Conservation (phyloP, 2,113 vertebrate species). For the Siniperca knerii region DNA sequence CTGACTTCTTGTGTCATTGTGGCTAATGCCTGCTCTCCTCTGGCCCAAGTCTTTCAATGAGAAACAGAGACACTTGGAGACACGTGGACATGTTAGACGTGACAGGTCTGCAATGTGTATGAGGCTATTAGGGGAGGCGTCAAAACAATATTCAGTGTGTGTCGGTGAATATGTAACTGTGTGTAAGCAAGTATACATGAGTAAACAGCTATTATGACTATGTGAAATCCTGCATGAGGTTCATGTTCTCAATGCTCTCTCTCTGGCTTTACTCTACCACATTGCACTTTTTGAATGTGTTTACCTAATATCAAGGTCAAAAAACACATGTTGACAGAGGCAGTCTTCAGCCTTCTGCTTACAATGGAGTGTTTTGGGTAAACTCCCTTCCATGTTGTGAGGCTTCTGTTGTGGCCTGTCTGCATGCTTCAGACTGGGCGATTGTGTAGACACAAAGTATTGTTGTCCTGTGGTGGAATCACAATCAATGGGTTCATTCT, state of each 20-base stretch:
- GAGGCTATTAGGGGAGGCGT: neutral
- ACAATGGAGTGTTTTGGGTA: slow-evolving; percentile 36
- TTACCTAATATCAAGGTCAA: slow-evolving; percentile 31
- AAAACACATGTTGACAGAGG: slow-evolving; percentile 35
- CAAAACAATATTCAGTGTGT: neutral
- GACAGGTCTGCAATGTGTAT: neutral
- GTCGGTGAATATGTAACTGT: neutral
- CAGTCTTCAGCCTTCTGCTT: slow-evolving; percentile 23
- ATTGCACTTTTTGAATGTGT: slow-evolving; percentile 1
- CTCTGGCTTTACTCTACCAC: slow-evolving; percentile 5
- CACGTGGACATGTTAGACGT: neutral
- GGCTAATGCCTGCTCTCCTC: slow-evolving; percentile 32
- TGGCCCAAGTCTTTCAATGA: slow-evolving; percentile 28
- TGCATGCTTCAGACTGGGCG: slow-evolving; percentile 52
- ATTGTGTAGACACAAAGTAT: slow-evolving; percentile 47
- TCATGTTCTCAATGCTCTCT: neutral
- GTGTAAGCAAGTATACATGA: neutral
- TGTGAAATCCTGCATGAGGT: neutral
- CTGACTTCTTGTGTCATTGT: slow-evolving; percentile 36
- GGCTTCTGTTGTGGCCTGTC: slow-evolving; percentile 62
- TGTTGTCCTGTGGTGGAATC: slow-evolving; percentile 52
- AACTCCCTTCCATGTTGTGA: slow-evolving; percentile 47
- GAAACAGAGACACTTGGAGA: slow-evolving; percentile 36
- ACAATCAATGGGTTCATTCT: slow-evolving; percentile 27
- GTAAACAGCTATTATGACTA: neutral